Conservation (phyloP, 2,113 vertebrate species). For the Colius striatus region DNA sequence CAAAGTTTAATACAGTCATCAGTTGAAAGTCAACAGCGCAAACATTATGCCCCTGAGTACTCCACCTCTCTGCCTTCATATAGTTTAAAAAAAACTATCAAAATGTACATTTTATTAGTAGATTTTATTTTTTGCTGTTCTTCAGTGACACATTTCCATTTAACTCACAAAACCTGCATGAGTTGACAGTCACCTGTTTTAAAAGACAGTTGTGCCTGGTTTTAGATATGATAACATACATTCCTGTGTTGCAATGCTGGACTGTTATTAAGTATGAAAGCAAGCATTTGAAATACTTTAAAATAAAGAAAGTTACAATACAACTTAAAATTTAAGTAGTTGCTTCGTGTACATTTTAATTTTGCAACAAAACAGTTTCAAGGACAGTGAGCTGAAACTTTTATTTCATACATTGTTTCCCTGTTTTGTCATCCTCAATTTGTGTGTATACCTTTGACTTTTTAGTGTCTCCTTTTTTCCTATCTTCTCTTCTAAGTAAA, state of each 20-base stretch:
- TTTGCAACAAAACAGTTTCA: background rate
- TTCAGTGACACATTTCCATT: background rate
- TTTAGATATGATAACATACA: background rate
- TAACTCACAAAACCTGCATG: background rate
- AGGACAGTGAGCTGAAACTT: background rate
- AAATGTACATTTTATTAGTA: background rate
- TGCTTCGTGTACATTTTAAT: background rate
- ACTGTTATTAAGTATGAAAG: background rate
- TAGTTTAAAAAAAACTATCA: background rate
- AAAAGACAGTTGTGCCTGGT: background rate
- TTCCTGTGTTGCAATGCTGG: background rate
- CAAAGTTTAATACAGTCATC: background rate
- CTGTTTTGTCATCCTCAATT: background rate
- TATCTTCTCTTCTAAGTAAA: background rate
- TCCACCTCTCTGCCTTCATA: background rate
- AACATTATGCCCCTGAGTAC: background rate
- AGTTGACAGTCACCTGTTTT: background rate
- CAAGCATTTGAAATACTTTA: background rate
- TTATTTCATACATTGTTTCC: background rate
- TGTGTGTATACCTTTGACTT: background rate
- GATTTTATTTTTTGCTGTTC: background rate
- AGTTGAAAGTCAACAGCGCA: background rate
- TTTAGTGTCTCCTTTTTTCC: background rate
- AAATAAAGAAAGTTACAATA: background rate
- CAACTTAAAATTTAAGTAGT: background rate